These are phyloP conservation scores for Malacosoma neustria DNA, from an alignment of 2,888 invertebrate genomes.

Conservation along the genomic window DNA sequence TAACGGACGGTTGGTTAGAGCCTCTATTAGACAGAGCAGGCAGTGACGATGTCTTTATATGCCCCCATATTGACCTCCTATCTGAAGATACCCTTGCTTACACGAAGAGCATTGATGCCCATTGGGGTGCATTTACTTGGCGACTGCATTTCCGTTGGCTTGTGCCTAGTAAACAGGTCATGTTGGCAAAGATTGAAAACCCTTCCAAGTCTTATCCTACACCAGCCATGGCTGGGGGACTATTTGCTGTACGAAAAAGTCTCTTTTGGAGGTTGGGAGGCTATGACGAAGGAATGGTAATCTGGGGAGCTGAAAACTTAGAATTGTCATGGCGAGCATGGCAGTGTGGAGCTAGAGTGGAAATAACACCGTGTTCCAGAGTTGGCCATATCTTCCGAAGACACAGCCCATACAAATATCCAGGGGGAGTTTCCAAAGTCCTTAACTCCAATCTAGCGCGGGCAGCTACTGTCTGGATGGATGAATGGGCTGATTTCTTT, in stretches of 20 bases:
- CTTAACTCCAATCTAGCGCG: conserved; percentile 93
- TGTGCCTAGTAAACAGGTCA: conserved; percentile 79
- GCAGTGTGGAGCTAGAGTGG: conserved; percentile 94
- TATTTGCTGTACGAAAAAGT: conserved; percentile 90
- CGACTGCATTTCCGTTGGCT: conserved; percentile 94
- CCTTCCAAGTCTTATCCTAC: conserved; percentile 83
- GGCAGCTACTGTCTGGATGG: conserved; percentile 98
- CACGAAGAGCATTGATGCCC: conserved; percentile 94
- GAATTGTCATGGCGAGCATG: conserved; percentile 97
- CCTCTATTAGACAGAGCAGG: conserved; percentile 71
- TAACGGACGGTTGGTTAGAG: conserved; percentile 78
- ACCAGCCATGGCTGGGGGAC: conserved; percentile 95
- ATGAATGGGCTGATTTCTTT: conserved; percentile 95
- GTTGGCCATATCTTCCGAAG: conserved; percentile 95
- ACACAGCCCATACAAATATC: conserved; percentile 96
- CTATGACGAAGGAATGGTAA: conserved; percentile 83
- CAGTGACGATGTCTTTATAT: conserved; percentile 63
- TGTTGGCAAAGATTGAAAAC: conserved; percentile 76
- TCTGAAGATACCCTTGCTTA: conserved; percentile 97
- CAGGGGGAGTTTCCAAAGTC: conserved; percentile 92
- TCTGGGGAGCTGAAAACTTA: conserved; percentile 99
- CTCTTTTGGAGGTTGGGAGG: conserved; percentile 91
- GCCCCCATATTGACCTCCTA: conserved; percentile 78
- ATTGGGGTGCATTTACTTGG: conserved; percentile 99
- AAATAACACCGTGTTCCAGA: conserved; percentile 94